phyloP scores from a whole-genome alignment of 2,113 vertebrate genomes.

The Martes martes region DNA sequence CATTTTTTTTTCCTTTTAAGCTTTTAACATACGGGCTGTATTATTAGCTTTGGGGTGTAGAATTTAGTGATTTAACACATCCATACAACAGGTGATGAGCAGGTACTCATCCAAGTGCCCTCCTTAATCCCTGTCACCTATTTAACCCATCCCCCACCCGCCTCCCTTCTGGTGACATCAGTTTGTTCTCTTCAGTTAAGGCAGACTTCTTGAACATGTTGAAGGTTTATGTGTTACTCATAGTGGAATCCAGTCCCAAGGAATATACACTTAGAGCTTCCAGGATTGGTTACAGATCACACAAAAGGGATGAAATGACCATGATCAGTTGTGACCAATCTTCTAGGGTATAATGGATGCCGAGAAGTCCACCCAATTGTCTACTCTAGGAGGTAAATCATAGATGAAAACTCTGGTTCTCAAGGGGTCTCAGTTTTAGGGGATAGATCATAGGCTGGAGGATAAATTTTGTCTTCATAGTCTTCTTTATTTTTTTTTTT shows the following conservation, averaged over 20 bases:
- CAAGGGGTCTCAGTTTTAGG: neutral
- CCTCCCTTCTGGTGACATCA: neutral
- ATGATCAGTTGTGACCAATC: neutral
- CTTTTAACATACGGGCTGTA: neutral
- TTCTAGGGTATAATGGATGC: neutral
- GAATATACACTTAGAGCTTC: neutral
- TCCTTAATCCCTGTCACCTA: neutral
- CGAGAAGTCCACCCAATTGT: neutral
- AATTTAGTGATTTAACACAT: neutral
- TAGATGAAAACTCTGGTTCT: neutral
- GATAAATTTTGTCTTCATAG: neutral
- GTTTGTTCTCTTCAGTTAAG: neutral
- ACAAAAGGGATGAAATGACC: neutral
- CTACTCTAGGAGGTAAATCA: neutral
- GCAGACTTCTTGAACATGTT: neutral
- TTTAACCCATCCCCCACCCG: neutral
- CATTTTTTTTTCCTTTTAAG: neutral
- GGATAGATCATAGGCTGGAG: neutral
- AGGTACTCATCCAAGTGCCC: neutral
- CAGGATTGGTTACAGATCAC: neutral
- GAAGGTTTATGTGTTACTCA: neutral
- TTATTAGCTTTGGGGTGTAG: neutral
- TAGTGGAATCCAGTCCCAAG: neutral
- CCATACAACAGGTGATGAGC: too few relatives aligned
- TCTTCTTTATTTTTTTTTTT: too few relatives aligned